phyloP scores from a whole-genome alignment of 2,888 invertebrate species.

The Nineta flava region DNA sequence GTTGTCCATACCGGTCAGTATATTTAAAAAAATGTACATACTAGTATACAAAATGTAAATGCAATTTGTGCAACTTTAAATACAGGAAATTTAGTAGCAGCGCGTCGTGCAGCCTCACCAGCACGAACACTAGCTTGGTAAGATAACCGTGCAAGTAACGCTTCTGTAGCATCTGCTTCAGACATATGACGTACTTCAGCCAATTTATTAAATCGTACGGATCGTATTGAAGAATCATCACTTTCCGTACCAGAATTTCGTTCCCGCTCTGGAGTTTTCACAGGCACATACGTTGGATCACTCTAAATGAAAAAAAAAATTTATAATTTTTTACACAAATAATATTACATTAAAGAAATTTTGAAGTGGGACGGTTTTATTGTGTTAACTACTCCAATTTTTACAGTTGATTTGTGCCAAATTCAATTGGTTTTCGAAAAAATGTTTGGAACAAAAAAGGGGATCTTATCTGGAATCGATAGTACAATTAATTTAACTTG shows the following conservation, averaged over 20 bases:
- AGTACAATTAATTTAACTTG: too few species aligned
- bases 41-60: conserved; percentile 70
- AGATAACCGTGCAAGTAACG: conserved; percentile 80
- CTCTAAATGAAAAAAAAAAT: conserved; percentile 40
- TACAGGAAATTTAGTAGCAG: conserved; percentile 61
- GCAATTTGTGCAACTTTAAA: conserved; percentile 68
- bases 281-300: conserved; percentile 82
- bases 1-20: background rate
- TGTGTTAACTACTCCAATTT: background rate
- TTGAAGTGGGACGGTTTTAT: background rate
- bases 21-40: conserved; percentile 22
- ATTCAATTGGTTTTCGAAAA: too few species aligned
- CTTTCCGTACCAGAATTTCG: conserved; percentile 61
- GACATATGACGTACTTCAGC: conserved; percentile 84
- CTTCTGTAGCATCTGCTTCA: conserved; percentile 81
- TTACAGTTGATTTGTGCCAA: too few species aligned
- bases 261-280: conserved; percentile 50
- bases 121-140: conserved; percentile 83
- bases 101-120: conserved; percentile 56
- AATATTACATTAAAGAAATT: too few species aligned
- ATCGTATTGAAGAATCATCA: conserved; percentile 70
- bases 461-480: too few species aligned
- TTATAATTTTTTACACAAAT: conserved; percentile 8
- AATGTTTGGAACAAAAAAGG: too few species aligned
- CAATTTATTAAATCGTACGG: conserved; percentile 82